Evolutionary conservation across 2,888 invertebrate genomes (phyloP), one percentile per base, ranked within the genome.

Genomic region (Erebia palarica): DNA sequence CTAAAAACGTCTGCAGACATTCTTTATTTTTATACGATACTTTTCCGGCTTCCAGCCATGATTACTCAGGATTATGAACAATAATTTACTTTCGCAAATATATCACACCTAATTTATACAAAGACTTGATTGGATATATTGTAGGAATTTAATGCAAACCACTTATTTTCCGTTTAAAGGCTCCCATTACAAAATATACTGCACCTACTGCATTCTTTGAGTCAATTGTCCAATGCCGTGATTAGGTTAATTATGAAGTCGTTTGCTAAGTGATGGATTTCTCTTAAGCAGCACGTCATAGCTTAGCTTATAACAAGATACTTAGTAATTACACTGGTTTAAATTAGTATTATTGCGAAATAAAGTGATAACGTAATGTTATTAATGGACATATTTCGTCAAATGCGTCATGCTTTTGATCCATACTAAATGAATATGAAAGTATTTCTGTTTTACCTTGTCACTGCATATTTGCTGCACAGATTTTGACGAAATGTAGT

Each of bases 211-310:
- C 73, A 73, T 75, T 75, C 70, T 67, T 64, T 70, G 73, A 65
- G 72, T 68, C 58, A 75, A 72, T 70, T 71, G 70, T 68, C 68
- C 58, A 72, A 73, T 73, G 73, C 64, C 69, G 68, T 74, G 72
- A 75, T 75, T 73, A 73, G 18, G 64, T 63, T 74, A 75, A 77
- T 75, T 73, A 71, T 73, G 68, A 67, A 74, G 72, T 73, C 73
- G 73, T 75, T 69, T 60, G 55, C 16, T 61, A 49, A 70, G 66
- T 68, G 74, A 65, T 47, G 69, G 73, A 70, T 75, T 75, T 75
- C 75, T 68, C 75, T 65, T 8, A 70, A 68, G 53, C 65, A 47
- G 44, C 72, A 73, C 66, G 75, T 72, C 53, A 71, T 55, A 61
- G 16, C 7, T 5, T 68, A n/a, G 47, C 16, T 67, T 59, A 67